Conservation (phyloP, 92 coral and sea anemone species). For the Palythoa caribaeorum region DNA sequence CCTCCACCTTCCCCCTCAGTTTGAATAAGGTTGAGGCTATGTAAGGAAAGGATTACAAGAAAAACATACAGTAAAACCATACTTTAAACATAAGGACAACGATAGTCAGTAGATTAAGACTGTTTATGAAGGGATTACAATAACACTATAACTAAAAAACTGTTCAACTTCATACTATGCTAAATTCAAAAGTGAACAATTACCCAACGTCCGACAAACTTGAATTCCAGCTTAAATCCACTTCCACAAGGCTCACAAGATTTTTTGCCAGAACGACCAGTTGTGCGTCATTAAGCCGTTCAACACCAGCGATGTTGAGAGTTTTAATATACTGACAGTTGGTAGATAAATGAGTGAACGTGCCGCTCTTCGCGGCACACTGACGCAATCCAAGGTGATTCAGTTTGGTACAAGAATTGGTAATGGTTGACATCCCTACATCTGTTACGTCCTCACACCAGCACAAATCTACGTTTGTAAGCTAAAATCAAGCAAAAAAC, state of each 20-base stretch:
- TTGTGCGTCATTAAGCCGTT: slow-evolving; percentile 61
- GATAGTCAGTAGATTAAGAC: no score
- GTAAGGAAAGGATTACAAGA: not conserved
- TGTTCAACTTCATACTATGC: not conserved
- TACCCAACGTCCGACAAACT: slow-evolving; percentile 73
- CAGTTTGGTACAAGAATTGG: slow-evolving; percentile 65
- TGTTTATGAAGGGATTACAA: no score
- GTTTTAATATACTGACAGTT: slow-evolving; percentile 67
- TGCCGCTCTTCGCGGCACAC: slow-evolving; percentile 67
- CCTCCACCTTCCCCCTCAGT: no score
- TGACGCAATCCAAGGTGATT: slow-evolving; percentile 73
- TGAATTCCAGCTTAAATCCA: slow-evolving; percentile 88
- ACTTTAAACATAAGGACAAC: no score
- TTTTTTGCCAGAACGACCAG: slow-evolving; percentile 67
- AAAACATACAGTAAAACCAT: no score
- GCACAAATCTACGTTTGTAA: slow-evolving; percentile 74
- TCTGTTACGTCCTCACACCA: slow-evolving; percentile 93
- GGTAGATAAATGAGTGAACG: slow-evolving; percentile 62
- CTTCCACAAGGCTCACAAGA: slow-evolving; percentile 69
- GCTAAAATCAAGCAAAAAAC: slow-evolving; percentile 46
- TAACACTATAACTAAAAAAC: not conserved
- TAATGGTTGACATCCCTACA: slow-evolving; percentile 69
- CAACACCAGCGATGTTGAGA: slow-evolving; percentile 80
- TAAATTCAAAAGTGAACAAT: not conserved
- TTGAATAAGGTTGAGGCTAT: not conserved